These are phyloP conservation scores for Larimichthys polyactis DNA, from an alignment of 2,113 vertebrate genomes.

Conservation along the genomic window DNA sequence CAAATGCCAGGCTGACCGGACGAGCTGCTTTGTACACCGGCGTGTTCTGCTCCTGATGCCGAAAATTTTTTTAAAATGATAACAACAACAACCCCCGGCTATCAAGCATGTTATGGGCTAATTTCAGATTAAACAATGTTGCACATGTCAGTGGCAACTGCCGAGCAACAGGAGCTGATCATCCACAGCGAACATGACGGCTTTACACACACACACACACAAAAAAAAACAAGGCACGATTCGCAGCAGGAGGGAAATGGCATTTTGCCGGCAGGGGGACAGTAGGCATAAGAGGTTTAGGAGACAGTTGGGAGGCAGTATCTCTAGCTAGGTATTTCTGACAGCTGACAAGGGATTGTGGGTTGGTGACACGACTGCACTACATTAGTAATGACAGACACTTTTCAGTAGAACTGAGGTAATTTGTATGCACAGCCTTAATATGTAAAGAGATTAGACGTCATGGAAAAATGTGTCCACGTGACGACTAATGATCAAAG, in stretches of 20 bases:
- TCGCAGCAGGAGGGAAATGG: constrained; percentile 40
- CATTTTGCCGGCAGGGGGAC: constrained; percentile 48
- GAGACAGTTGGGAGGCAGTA: constrained; percentile 60
- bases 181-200: constrained; percentile 51
- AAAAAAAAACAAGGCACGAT: constrained; percentile 9
- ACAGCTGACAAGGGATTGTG: constrained; percentile 59
- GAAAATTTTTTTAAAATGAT: constrained; percentile 42
- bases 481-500: constrained; percentile 13
- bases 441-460: neutral
- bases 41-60: constrained; percentile 28
- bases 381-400: neutral
- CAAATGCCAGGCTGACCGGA: constrained; percentile 53
- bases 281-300: constrained; percentile 66
- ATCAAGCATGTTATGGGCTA: constrained; percentile 49
- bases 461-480: neutral
- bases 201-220: constrained; percentile 25
- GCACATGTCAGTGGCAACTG: constrained; percentile 67
- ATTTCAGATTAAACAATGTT: constrained; percentile 71
- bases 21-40: constrained; percentile 32
- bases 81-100: constrained; percentile 53
- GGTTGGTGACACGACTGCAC: constrained; percentile 21
- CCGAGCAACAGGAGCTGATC: constrained; percentile 63
- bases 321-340: constrained; percentile 53
- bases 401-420: neutral
- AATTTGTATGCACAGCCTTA: neutral